These are phyloP conservation scores for Heliconius hermathena DNA, from an alignment of 1,140 invertebrate species.

Conservation along the genomic window DNA sequence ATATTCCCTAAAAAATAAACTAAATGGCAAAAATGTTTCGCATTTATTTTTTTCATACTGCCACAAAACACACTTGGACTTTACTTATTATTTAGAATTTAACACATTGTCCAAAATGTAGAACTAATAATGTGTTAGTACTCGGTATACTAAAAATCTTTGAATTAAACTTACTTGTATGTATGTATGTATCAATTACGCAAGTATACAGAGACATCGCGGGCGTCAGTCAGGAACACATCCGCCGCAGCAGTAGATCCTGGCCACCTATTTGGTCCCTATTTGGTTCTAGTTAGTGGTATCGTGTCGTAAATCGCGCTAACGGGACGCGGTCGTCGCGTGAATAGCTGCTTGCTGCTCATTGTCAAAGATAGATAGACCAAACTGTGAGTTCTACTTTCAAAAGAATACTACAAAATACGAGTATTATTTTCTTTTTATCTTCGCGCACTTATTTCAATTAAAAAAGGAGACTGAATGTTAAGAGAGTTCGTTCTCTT, in stretches of 20 bases:
- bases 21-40: too few species aligned
- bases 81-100: too few species aligned
- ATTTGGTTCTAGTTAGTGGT: slow-evolving; percentile 41
- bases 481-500: too few species aligned
- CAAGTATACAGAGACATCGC: neutral
- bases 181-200: neutral
- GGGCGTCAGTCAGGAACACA: neutral
- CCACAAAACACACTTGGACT: too few species aligned
- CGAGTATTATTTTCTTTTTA: neutral
- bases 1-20: too few species aligned
- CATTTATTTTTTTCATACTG: too few species aligned
- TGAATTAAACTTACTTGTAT: too few species aligned
- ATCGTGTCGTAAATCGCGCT: slow-evolving; percentile 38
- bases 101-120: too few species aligned
- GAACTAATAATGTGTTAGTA: too few species aligned
- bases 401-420: neutral
- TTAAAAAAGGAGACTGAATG: too few species aligned
- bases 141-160: too few species aligned
- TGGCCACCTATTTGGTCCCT: slow-evolving; percentile 19
- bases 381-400: neutral
- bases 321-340: slow-evolving; percentile 33
- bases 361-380: slow-evolving; percentile 25
- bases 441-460: too few species aligned
- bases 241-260: slow-evolving; percentile 12
- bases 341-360: slow-evolving; percentile 27